Evolutionary conservation across 2,797 vertebrate species (phyloP).

Genomic region (Trachops cirrhosus): DNA sequence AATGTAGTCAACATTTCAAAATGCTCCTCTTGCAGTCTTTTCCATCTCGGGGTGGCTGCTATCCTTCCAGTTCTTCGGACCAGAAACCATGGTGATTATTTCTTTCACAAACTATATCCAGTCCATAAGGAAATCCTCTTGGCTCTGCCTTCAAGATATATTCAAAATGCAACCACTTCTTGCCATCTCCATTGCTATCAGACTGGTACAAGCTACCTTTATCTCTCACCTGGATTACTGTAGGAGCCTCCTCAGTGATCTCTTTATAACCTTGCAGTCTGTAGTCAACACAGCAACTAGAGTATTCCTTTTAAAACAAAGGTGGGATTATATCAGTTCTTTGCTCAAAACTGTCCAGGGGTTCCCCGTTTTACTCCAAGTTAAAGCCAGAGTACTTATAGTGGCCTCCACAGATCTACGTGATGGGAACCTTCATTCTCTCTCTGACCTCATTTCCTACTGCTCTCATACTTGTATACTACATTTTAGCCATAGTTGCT

Average conservation of each 20-base stretch:
- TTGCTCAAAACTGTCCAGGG: neutral
- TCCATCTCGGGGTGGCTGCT: neutral
- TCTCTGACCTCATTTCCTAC: neutral
- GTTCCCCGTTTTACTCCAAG: neutral
- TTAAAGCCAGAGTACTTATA: neutral
- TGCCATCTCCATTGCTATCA: neutral
- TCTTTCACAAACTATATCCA: neutral
- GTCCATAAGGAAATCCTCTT: neutral
- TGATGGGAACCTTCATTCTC: neutral
- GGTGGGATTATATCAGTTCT: neutral
- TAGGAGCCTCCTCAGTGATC: neutral
- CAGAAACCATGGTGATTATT: neutral
- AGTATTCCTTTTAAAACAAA: constrained; percentile 9
- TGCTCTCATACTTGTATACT: neutral
- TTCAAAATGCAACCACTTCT: neutral
- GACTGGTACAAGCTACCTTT: neutral
- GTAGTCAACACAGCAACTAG: neutral
- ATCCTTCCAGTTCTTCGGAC: neutral
- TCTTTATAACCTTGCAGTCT: neutral
- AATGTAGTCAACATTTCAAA: neutral
- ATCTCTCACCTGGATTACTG: neutral
- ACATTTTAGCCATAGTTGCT: neutral
- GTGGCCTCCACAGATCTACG: neutral
- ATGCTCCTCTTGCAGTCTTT: neutral
- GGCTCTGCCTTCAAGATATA: neutral